Conservation (phyloP, 2,888 invertebrate species). For the Schrankia costaestrigalis region DNA sequence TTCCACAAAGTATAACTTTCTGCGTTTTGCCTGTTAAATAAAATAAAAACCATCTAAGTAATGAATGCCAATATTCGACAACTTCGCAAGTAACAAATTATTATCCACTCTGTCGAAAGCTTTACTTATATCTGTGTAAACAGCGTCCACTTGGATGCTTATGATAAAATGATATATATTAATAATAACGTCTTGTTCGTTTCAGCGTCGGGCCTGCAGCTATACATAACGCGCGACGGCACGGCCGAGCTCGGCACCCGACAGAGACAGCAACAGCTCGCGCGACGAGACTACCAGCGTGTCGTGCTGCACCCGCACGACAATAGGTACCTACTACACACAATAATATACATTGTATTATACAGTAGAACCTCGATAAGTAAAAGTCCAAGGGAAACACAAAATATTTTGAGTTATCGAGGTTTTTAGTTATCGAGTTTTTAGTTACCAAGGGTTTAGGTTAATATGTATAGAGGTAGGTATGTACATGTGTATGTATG, state of each 20-base stretch:
- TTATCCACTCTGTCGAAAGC: too few relatives aligned
- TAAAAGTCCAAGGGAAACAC: not conserved
- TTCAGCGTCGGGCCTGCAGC: constrained; percentile 91
- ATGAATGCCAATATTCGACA: too few relatives aligned
- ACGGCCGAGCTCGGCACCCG: constrained; percentile 92
- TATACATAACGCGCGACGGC: constrained; percentile 94
- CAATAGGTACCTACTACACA: constrained; percentile 43
- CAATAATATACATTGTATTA: not conserved
- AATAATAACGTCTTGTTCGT: not conserved
- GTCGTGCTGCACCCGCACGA: constrained; percentile 69
- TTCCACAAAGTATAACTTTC: too few relatives aligned
- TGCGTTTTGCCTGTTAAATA: too few relatives aligned
- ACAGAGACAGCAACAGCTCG: constrained; percentile 87
- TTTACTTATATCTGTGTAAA: not conserved
- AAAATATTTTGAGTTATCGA: too few relatives aligned
- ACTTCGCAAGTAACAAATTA: not conserved
- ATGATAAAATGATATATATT: not conserved
- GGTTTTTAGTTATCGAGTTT: too few relatives aligned
- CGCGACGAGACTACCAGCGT: constrained; percentile 64
- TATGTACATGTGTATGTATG: too few relatives aligned
- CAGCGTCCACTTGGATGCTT: too few relatives aligned
- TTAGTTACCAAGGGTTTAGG: too few relatives aligned
- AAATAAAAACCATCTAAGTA: too few relatives aligned
- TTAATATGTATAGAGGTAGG: too few relatives aligned
- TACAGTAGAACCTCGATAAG: not conserved